Conservation (phyloP, 2,113 vertebrate genomes). For the Synchiropus splendidus region DNA sequence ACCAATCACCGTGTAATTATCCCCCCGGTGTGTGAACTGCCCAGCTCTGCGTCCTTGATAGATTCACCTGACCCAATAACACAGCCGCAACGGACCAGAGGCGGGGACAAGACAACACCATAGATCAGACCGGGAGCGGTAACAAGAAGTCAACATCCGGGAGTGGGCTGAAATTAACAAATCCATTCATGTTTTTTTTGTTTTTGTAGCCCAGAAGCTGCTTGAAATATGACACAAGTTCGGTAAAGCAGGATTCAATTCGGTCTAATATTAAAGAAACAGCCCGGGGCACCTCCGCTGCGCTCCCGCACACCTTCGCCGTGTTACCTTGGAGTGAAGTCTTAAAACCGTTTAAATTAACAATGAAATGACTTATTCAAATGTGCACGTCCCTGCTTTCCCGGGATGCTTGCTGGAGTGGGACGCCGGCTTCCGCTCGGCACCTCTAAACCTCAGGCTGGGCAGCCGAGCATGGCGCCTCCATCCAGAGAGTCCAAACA, state of each 20-base stretch:
- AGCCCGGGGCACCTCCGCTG: conserved; percentile 83
- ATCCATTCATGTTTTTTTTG: conserved; percentile 44
- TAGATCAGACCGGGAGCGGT: conserved; percentile 54
- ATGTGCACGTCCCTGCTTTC: conserved; percentile 79
- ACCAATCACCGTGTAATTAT: conserved; percentile 67
- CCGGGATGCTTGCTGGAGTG: conserved; percentile 85
- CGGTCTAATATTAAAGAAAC: conserved; percentile 96
- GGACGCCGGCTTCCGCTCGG: conserved; percentile 72
- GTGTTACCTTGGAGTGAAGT: conserved; percentile 84
- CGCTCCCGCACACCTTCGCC: conserved; percentile 23
- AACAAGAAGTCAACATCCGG: conserved; percentile 56
- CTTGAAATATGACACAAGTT: conserved; percentile 65
- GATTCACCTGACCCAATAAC: conserved; percentile 66
- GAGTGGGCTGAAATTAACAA: conserved; percentile 54
- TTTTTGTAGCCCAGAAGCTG: conserved; percentile 58
- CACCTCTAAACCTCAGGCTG: conserved; percentile 83
- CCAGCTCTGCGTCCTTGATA: conserved; percentile 61
- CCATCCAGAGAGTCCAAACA: conserved; percentile 87
- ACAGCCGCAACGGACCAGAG: conserved; percentile 46
- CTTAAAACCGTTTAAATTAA: conserved; percentile 99
- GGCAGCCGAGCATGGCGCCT: conserved; percentile 72
- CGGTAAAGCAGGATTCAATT: conserved; percentile 82
- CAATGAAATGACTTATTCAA: conserved; percentile 98
- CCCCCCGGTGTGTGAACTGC: conserved; percentile 60
- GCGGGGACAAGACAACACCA: conserved; percentile 44